Evolutionary conservation across 1,140 invertebrate species (phyloP), one percentile per base, ranked within the genome.

Genomic region (Heterodera carotae): DNA sequence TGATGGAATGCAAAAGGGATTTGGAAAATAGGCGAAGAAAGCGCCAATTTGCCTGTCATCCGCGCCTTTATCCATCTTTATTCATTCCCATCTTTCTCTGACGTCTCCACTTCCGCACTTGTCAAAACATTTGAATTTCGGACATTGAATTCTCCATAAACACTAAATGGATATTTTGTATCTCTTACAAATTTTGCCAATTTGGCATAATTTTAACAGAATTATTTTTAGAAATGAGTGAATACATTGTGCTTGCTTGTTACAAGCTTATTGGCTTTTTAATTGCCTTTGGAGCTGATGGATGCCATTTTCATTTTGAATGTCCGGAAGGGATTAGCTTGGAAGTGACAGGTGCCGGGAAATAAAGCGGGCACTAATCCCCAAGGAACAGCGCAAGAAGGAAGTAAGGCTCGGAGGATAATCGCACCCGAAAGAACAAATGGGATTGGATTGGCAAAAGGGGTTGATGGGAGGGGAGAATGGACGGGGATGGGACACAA

Each of bases 331-430:
- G 62, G 62, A 66, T 66, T 27, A 66, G 27, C 27, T 12, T 22
- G 62, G 62, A 66, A 66, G 62, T 66, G 62, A 66, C 62, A 66
- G 62, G 62, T 66, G 62, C 62, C 62, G 25, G 27, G 62, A 66
- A 29, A 66, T 22, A 66, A 66, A 66, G 10, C 62, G 62, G 62
- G 62, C 27, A 29, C 27, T 34, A 66, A 66, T 31, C 33, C 10
- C 62, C 27, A 29, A 12, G 62, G 33, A n/a, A n/a, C 7, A 43
- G 39, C 39, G 25, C n/a, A 66, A 25, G 62, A 66, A 22, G 33
- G 62, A 43, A 43, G 39, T 43, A 12, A 43, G 39, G 5, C 27
- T n/a, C n/a, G n/a, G n/a, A 25, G 62, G 62, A 66, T 66, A 27
- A 66, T 31, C 62, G 33, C 62, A 34, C 27, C n/a, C 27, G 10